phyloP scores from a whole-genome alignment of 1,140 invertebrate genomes.

The Babylonia areolata region DNA sequence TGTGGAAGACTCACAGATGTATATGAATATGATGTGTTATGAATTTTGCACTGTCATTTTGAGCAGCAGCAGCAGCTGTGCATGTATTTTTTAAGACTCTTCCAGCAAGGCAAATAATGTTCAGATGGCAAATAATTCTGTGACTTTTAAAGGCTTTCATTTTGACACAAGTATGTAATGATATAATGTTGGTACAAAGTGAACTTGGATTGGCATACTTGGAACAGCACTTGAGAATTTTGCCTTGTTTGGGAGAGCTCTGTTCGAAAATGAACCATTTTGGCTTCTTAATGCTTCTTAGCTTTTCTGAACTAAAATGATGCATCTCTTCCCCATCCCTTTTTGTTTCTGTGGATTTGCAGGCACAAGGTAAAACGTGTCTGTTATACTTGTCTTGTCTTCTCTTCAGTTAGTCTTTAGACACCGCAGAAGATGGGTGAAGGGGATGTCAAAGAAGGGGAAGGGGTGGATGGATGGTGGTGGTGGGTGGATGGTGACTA shows the following conservation, averaged over 20 bases:
- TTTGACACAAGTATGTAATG: too few species aligned
- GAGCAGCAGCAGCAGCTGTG: background rate
- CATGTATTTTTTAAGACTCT: background rate
- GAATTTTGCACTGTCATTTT: slow-evolving; percentile 9
- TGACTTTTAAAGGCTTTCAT: too few species aligned
- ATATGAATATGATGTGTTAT: background rate
- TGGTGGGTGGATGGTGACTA: too few species aligned
- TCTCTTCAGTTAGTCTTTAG: too few species aligned
- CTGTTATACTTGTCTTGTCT: background rate
- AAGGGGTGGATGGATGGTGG: too few species aligned
- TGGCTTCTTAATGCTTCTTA: background rate
- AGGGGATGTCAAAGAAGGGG: too few species aligned
- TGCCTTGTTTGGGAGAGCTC: background rate
- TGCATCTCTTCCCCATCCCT: background rate
- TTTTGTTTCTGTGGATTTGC: background rate
- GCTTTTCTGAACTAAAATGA: slow-evolving; percentile 15
- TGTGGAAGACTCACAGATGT: background rate
- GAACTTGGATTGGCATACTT: too few species aligned
- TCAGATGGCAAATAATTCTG: too few species aligned
- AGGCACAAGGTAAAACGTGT: background rate
- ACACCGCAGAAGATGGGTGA: too few species aligned
- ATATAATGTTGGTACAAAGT: too few species aligned
- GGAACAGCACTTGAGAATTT: background rate
- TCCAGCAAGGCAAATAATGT: background rate
- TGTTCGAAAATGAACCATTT: background rate